Percentiles rank a stretch among this genome's conserved stretches.
These are phyloP conservation scores for Catocala sponsa DNA, from an alignment of 2,888 invertebrate genomes.

Conservation along the genomic window DNA sequence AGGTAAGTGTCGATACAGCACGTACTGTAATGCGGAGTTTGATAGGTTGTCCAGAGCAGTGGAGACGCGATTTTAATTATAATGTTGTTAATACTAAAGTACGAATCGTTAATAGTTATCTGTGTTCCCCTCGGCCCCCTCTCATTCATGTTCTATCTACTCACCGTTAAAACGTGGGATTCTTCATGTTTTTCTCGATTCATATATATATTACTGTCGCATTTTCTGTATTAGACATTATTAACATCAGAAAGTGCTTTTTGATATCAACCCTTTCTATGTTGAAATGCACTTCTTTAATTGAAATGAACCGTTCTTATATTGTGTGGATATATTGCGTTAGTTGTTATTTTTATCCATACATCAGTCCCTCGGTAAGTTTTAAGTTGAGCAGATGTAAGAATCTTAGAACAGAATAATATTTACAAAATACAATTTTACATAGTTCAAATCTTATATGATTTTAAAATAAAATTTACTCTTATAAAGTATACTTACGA, in stretches of 20 bases:
- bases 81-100: constrained; percentile 45
- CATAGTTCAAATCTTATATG: constrained; percentile 75
- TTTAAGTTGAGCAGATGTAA: constrained; percentile 86
- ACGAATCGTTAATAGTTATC: constrained; percentile 46
- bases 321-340: constrained; percentile 14
- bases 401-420: constrained; percentile 82
- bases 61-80: constrained; percentile 24
- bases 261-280: too few relatives aligned
- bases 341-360: constrained; percentile 12
- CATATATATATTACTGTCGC: constrained; percentile 33
- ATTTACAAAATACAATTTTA: constrained; percentile 82
- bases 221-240: constrained; percentile 42
- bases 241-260: constrained; percentile 56
- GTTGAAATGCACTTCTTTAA: too few relatives aligned
- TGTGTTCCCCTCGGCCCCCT: constrained; percentile 30
- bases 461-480: constrained; percentile 73
- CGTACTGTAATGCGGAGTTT: neutral
- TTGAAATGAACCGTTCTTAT: constrained; percentile 17
- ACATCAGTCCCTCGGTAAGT: constrained; percentile 79
- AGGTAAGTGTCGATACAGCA: too few relatives aligned
- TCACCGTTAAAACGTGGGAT: constrained; percentile 58
- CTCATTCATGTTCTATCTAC: constrained; percentile 54
- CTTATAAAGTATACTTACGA: constrained; percentile 77
- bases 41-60: constrained; percentile 9
- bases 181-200: constrained; percentile 19